A percentile compares a stretch with the other conserved stretches of the same genome.
These are phyloP conservation scores for Smittia aterrima DNA, from an alignment of 2,888 invertebrate species.

Conservation along the genomic window DNA sequence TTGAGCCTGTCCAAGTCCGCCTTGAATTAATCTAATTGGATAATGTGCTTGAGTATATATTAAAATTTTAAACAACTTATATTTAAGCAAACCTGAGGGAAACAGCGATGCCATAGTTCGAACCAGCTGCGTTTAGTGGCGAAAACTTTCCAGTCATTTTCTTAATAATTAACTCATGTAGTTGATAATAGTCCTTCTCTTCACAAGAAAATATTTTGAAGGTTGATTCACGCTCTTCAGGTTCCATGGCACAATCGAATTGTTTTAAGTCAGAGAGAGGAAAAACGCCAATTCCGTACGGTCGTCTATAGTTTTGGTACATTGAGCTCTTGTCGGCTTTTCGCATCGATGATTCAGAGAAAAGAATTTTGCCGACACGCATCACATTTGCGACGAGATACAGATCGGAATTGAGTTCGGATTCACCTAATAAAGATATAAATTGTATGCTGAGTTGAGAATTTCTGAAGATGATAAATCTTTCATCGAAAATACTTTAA, in stretches of 20 bases:
- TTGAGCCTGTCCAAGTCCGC: conserved; percentile 76
- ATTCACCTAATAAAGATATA: conserved; percentile 60
- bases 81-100: too few relatives aligned
- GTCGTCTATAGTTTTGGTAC: conserved; percentile 63
- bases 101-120: conserved; percentile 81
- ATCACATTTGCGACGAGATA: conserved; percentile 88
- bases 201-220: conserved; percentile 68
- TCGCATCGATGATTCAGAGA: conserved; percentile 51
- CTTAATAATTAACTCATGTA: conserved; percentile 85
- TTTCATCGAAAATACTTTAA: conserved; percentile 43
- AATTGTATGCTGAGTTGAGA: background rate
- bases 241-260: conserved; percentile 52
- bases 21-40: conserved; percentile 73
- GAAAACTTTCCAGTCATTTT: conserved; percentile 82
- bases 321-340: conserved; percentile 49
- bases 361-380: conserved; percentile 80
- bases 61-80: too few relatives aligned
- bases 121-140: conserved; percentile 61
- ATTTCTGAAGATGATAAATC: conserved; percentile 14
- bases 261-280: conserved; percentile 70
- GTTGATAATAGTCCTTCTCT: conserved; percentile 85
- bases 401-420: conserved; percentile 80
- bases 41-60: too few relatives aligned
- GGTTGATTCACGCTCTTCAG: conserved; percentile 73
- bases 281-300: conserved; percentile 83